Evolutionary conservation across 2,888 invertebrate genomes (phyloP), one percentile per base, ranked within the genome.

Genomic region (Erannis defoliaria): DNA sequence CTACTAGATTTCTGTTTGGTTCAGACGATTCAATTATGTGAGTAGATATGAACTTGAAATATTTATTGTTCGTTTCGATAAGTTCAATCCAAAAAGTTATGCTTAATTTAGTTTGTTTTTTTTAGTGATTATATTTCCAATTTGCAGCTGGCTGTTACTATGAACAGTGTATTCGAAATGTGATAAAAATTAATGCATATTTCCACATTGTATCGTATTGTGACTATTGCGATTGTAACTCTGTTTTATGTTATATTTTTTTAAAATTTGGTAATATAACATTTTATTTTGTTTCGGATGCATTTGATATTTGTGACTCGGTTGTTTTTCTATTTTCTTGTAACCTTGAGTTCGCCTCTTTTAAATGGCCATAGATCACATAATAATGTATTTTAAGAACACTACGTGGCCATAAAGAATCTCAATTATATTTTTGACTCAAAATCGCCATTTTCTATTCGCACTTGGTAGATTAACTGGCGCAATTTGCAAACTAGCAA

Each of bases 321-420:
- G 26, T 26, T 33, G 33, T 12, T 33, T n/a, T 33, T 4, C n/a
- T 3, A 16, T 23, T 33, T 48, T n/a, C 19, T 19, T 53, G 9
- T 18, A 14, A 40, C n/a, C 14, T 42, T 18, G 10, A 43, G 12
- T 55, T 49, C 40, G 46, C 31, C 6, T n/a, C 31, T n/a, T 37
- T 23, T 46, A 26, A 6, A 26, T 26, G 5, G 6, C 8, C 6
- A 8, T 26, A 26, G 8, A 26, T 26, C 4, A 26, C 8, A 23
- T 23, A 23, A 23, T 23, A 4, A 26, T 26, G 26, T 26, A 26
- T 26, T n/a, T n/a, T n/a, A n/a, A n/a, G n/a, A n/a, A n/a, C n/a
- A n/a, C n/a, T n/a, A 55, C 29, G 23, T 48, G 29, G 46, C 14
- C 21, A 19, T 5, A 16, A 55, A 49, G 56, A 56, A 56, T 49